phyloP scores from a whole-genome alignment of 2,797 vertebrate genomes.

The Thalassophryne amazonica region DNA sequence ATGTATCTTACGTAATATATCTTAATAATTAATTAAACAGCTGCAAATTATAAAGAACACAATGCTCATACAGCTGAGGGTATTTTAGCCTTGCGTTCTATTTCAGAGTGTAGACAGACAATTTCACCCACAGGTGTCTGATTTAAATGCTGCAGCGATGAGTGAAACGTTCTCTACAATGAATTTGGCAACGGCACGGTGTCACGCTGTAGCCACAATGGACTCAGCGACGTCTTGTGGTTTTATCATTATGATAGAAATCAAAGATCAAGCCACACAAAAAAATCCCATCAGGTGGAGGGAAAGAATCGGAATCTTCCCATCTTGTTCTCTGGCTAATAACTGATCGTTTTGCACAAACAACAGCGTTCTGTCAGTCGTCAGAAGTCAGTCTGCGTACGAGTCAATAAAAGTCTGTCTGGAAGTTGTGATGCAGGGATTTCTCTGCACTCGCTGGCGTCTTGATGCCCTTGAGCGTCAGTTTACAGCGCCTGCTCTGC shows the following conservation, averaged over 20 bases:
- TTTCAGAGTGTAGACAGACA: too few species aligned
- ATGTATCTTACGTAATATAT: too few species aligned
- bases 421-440: constrained; percentile 23
- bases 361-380: constrained; percentile 41
- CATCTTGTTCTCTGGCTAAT: constrained; percentile 16
- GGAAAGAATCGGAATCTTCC: constrained; percentile 36
- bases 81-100: too few species aligned
- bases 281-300: constrained; percentile 37
- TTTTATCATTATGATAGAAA: constrained; percentile 48
- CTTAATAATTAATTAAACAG: too few species aligned
- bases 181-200: too few species aligned
- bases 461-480: constrained; percentile 24
- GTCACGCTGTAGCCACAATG: background rate
- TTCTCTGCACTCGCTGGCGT: constrained; percentile 36
- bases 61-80: too few species aligned
- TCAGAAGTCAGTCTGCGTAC: constrained; percentile 19
- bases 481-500: constrained; percentile 42
- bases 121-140: background rate
- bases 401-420: constrained; percentile 37
- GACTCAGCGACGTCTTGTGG: constrained; percentile 42
- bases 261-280: constrained; percentile 55
- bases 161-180: background rate
- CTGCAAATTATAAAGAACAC: too few species aligned
- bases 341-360: constrained; percentile 53
- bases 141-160: background rate